These are phyloP conservation scores for Danio kyathit DNA, from an alignment of 2,797 vertebrate species.

Conservation along the genomic window DNA sequence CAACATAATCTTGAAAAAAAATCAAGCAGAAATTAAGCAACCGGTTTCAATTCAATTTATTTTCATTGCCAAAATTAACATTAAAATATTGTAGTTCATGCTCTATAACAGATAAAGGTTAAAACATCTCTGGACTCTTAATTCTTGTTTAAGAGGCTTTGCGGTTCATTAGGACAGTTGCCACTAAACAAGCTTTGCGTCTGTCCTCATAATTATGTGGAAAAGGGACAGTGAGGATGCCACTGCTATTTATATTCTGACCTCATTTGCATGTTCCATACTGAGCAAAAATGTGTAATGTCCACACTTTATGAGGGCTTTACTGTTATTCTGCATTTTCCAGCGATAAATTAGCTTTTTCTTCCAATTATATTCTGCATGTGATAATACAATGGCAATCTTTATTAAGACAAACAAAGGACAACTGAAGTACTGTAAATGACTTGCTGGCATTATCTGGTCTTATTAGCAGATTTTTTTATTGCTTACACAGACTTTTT, in stretches of 20 bases:
- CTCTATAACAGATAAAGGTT: not conserved
- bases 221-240: conserved; percentile 5
- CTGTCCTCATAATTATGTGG: conserved; percentile 37
- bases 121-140: conserved; percentile 29
- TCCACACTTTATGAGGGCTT: not conserved
- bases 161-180: conserved; percentile 41
- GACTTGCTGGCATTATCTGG: not conserved
- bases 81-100: not conserved
- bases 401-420: not conserved
- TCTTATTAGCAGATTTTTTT: not conserved
- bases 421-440: not conserved
- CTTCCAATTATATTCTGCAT: not conserved
- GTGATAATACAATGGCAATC: not conserved
- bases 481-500: not conserved
- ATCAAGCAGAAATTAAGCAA: too few species aligned
- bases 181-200: conserved; percentile 27
- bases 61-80: too few species aligned
- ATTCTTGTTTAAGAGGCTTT: conserved; percentile 48
- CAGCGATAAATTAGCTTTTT: not conserved
- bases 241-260: conserved; percentile 47
- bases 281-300: not conserved
- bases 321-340: not conserved
- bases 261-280: conserved; percentile 39
- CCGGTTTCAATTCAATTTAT: too few species aligned
- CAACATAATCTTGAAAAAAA: too few species aligned